A percentile compares a stretch with the other conserved stretches of the same genome.
Evolutionary conservation across 2,888 invertebrate species (phyloP).

Genomic region (Sesia apiformis): DNA sequence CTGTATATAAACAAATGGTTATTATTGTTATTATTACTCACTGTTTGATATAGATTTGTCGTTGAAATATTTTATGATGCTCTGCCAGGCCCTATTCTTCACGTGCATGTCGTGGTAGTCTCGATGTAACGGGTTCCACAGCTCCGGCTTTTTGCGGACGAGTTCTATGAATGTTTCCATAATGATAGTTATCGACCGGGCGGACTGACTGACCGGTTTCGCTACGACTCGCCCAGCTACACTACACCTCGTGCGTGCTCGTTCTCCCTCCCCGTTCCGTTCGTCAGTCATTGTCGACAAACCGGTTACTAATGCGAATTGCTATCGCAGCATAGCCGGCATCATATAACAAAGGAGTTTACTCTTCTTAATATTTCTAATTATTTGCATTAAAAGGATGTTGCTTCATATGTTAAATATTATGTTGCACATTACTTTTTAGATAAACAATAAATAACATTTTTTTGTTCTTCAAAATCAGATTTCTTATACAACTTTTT

Average conservation of each 20-base stretch:
- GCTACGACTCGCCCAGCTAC: conserved; percentile 27
- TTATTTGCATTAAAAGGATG: no score
- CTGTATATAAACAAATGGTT: no score
- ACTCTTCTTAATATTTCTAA: no score
- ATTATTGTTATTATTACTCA: conserved; percentile 18
- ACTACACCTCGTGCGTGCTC: conserved; percentile 19
- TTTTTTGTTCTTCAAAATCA: no score
- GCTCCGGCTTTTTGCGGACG: conserved; percentile 48
- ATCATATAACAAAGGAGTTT: no score
- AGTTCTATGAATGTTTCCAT: conserved; percentile 59
- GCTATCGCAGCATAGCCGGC: no score
- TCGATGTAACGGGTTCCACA: conserved; percentile 59
- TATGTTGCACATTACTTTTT: no score
- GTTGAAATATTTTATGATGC: conserved; percentile 46
- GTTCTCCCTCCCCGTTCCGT: conserved; percentile 7
- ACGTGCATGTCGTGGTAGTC: conserved; percentile 51
- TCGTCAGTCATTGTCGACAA: not conserved
- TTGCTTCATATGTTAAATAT: no score
- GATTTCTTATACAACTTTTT: no score
- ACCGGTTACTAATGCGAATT: not conserved
- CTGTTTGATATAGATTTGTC: conserved; percentile 44
- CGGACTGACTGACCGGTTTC: conserved; percentile 21
- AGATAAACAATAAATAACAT: no score
- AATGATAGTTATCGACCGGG: not conserved
- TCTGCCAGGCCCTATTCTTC: conserved; percentile 56